Conservation (phyloP, 2,113 vertebrate species). For the Osmerus mordax region DNA sequence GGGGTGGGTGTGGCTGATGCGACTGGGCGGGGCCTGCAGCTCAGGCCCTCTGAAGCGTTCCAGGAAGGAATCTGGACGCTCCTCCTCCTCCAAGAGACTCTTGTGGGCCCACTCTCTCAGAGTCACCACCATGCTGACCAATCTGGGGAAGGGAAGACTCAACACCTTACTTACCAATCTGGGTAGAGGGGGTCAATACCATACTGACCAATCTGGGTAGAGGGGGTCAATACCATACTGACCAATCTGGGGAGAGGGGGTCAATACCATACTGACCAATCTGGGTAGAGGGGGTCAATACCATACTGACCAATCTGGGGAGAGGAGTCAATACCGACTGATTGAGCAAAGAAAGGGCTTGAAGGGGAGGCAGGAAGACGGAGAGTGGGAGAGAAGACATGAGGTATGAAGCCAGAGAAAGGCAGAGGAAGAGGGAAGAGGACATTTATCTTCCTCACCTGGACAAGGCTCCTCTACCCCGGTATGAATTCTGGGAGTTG, state of each 20-base stretch:
- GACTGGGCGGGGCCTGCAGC: constrained; percentile 68
- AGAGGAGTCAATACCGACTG: not conserved
- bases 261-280: constrained; percentile 73
- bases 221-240: not conserved
- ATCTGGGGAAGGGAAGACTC: not conserved
- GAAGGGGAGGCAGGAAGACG: not conserved
- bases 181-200: not conserved
- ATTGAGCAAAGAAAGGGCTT: not conserved
- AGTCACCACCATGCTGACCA: constrained; percentile 76
- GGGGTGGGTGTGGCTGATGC: constrained; percentile 61
- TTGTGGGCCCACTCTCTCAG: constrained; percentile 89
- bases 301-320: not conserved
- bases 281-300: not conserved
- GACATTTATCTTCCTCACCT: constrained; percentile 64
- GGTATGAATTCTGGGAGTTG: constrained; percentile 63
- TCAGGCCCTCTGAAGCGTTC: constrained; percentile 87
- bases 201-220: not conserved
- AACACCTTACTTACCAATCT: not conserved
- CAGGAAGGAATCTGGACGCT: constrained; percentile 86
- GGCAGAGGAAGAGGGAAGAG: not conserved
- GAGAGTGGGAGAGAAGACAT: not conserved
- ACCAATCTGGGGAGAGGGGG: constrained; percentile 40
- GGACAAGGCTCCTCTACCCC: constrained; percentile 72
- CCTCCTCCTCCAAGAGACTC: constrained; percentile 78
- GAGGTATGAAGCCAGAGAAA: not conserved